phyloP scores from a whole-genome alignment of 2,888 invertebrate species.

The Cotesia congregata region DNA sequence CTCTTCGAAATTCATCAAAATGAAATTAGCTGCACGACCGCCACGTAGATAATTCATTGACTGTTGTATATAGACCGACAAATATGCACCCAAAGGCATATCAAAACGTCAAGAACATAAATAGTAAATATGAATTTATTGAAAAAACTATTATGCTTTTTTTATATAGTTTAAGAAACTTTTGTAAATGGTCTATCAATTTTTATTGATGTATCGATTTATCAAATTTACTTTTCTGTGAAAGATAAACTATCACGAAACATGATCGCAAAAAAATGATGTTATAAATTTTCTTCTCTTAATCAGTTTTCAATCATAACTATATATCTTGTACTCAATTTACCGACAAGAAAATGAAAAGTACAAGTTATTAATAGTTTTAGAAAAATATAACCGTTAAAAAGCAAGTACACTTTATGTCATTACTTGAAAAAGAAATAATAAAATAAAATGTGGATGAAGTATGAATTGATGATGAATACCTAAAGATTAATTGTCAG shows the following conservation, averaged over 20 bases:
- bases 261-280: background rate
- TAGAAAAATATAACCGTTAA: background rate
- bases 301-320: constrained; percentile 11
- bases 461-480: constrained; percentile 31
- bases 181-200: background rate
- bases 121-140: background rate
- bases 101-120: constrained; percentile 1
- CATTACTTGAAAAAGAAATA: constrained; percentile 20
- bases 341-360: constrained; percentile 24
- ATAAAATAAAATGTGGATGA: constrained; percentile 17
- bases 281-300: constrained; percentile 3
- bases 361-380: constrained; percentile 13
- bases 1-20: constrained; percentile 66
- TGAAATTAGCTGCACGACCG: constrained; percentile 57
- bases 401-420: background rate
- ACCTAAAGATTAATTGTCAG: constrained; percentile 37
- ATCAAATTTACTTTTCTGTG: background rate
- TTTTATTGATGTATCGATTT: constrained; percentile 4
- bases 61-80: constrained; percentile 33
- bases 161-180: background rate
- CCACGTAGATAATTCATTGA: constrained; percentile 57
- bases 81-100: constrained; percentile 13
- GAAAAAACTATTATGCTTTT: background rate
- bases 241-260: background rate
- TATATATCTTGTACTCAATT: background rate